Conservation (phyloP, 2,113 vertebrate genomes). For the Muntiacus muntjak region DNA sequence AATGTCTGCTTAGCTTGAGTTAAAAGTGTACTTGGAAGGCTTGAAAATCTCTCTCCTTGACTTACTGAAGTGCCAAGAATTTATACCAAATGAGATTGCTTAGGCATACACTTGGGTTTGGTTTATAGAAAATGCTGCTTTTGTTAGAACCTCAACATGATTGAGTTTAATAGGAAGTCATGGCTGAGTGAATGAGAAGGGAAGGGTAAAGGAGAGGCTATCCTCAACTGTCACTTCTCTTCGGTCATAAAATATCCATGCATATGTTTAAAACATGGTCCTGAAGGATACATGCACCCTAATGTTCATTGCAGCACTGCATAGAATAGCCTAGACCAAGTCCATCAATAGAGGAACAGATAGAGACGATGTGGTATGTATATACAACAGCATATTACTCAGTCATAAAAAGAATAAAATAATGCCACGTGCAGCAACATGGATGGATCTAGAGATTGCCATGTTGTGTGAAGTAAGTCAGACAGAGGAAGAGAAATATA, state of each 20-base stretch:
- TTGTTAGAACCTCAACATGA: not conserved
- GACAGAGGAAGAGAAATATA: not conserved
- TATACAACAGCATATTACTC: not conserved
- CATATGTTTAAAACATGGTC: not conserved
- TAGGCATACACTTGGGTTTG: not conserved
- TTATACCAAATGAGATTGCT: not conserved
- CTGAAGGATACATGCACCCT: not conserved
- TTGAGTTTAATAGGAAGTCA: not conserved
- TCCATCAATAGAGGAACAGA: not conserved
- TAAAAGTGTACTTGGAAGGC: not conserved
- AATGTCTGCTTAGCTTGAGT: constrained; percentile 39
- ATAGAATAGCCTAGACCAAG: not conserved
- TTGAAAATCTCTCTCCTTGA: not conserved
- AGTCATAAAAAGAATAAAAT: not conserved
- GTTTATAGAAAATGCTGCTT: constrained; percentile 3
- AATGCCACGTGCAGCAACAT: not conserved
- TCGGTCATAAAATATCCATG: not conserved
- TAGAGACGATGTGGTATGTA: not conserved
- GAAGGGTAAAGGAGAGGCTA: not conserved
- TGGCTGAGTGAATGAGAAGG: not conserved
- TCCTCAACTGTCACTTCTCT: not conserved
- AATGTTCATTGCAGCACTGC: not conserved
- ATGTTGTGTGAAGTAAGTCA: not conserved
- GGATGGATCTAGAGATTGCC: not conserved
- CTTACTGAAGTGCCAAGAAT: not conserved